Conservation (phyloP, 1,140 invertebrate species). For the Diuraphis noxia region DNA sequence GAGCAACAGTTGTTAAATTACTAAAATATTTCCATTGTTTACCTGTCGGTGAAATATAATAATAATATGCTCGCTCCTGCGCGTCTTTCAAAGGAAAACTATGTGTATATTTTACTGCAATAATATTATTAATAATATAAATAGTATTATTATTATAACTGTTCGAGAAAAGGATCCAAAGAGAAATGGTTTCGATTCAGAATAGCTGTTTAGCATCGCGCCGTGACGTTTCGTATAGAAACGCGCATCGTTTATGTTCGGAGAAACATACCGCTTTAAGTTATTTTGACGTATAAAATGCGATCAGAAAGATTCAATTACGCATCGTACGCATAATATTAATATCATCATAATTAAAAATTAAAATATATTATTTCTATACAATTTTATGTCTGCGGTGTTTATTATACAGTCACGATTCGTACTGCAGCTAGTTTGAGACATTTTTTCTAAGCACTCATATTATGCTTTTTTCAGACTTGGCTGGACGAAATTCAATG, state of each 20-base stretch:
- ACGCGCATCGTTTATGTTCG: not conserved
- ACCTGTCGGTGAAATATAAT: not conserved
- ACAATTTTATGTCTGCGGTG: not conserved
- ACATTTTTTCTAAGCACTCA: not conserved
- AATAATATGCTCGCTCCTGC: too few relatives aligned
- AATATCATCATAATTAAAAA: not conserved
- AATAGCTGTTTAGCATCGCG: not conserved
- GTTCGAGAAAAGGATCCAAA: not conserved
- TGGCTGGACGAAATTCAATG: not conserved
- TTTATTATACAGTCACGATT: not conserved
- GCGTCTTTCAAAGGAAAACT: not conserved
- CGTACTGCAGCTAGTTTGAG: not conserved
- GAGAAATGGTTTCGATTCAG: not conserved
- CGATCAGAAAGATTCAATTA: not conserved
- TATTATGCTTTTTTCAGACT: not conserved
- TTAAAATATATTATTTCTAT: not conserved
- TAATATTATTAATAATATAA: not conserved
- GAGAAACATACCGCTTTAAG: not conserved
- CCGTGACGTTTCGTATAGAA: not conserved
- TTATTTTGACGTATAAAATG: constrained; percentile 1
- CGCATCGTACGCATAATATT: not conserved
- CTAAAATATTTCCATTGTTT: not conserved
- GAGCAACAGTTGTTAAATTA: not conserved
- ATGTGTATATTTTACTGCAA: not conserved
- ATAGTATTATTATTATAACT: not conserved